Base-by-base conservation (phyloP, 1,140 invertebrate genomes). In the Drosophila cardini region DNA sequence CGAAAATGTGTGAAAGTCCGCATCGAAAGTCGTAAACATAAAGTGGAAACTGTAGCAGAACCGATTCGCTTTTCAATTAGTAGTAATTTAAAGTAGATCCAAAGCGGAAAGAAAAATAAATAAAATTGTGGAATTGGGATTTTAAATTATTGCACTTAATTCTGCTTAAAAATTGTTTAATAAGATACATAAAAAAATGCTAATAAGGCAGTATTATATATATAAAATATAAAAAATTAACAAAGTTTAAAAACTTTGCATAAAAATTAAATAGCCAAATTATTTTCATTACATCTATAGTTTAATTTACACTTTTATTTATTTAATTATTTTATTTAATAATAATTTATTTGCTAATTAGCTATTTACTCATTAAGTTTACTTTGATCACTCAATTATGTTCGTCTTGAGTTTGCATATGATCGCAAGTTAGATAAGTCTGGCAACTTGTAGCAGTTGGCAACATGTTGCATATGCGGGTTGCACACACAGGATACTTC, bases 1-100 rank as follows among this genome's bases (percentile, higher is more conserved):
- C 80, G 64, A 75, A 89, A 89, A 89, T 70, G 84, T 89, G 84
- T 89, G 84, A 89, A 87, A 89, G 72, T 76, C 76, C 43, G 67
- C 7, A 42, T 11, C 30, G 36, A 43, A 40, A 5, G 16, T 26
- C 9, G 9, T 43, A 53, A 63, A 55, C 38, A 40, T 56, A 16
- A 36, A 55, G 50, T 46, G 50, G n/a, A 15, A 80, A 72, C 34
- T 77, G 77, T 64, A 30, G 40, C 50, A 74, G 13, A 52, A 8
- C 21, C n/a, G 46, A 11, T 32, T 46, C 2, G 45, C 45, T 1
- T 21, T 52, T 52, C 48, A 32, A 34, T 52, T 52, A 34, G 48
- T 10, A 0, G 26, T 26, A 26, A 6, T 50, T 50, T 6, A 11
- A 48, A 50, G n/a, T 30, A 11, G 45, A 48, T n/a, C n/a, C 21